phyloP scores from a whole-genome alignment of 1,140 invertebrate genomes.

The Radopholus similis region DNA sequence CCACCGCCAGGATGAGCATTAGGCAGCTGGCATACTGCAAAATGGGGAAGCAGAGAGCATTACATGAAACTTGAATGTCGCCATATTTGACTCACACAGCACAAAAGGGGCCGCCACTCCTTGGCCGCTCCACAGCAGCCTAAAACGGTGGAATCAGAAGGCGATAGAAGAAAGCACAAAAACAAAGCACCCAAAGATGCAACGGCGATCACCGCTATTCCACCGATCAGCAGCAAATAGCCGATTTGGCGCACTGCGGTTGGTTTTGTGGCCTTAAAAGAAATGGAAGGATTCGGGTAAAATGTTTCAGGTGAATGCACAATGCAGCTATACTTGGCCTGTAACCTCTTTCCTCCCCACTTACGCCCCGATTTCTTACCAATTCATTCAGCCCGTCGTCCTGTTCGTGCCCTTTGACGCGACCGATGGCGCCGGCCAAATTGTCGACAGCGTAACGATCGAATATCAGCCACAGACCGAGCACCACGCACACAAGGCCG shows the following conservation, averaged over 20 bases:
- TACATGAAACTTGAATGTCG: background rate
- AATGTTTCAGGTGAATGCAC: no score
- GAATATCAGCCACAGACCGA: slow-evolving; percentile 55
- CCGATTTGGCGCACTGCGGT: slow-evolving; percentile 59
- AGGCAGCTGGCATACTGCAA: slow-evolving; percentile 56
- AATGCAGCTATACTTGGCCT: no score
- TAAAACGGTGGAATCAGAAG: background rate
- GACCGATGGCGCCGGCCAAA: slow-evolving; percentile 52
- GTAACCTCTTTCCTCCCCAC: no score
- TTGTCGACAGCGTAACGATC: slow-evolving; percentile 59
- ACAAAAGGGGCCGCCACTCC: slow-evolving; percentile 56
- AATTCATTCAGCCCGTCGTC: slow-evolving; percentile 55
- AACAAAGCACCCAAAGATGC: slow-evolving; percentile 42
- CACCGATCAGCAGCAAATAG: slow-evolving; percentile 53
- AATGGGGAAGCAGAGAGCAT: background rate
- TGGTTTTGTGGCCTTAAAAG: slow-evolving; percentile 53
- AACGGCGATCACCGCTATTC: slow-evolving; percentile 52
- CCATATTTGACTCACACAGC: slow-evolving; percentile 42
- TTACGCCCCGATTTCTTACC: no score
- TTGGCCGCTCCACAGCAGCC: slow-evolving; percentile 59
- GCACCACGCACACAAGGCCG: slow-evolving; percentile 52
- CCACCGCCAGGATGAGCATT: slow-evolving; percentile 56
- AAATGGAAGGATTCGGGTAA: slow-evolving; percentile 9
- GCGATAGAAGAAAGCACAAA: background rate
- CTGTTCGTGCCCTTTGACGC: slow-evolving; percentile 52